phyloP scores from a whole-genome alignment of 2,113 vertebrate species.

The Salvelinus namaycush region DNA sequence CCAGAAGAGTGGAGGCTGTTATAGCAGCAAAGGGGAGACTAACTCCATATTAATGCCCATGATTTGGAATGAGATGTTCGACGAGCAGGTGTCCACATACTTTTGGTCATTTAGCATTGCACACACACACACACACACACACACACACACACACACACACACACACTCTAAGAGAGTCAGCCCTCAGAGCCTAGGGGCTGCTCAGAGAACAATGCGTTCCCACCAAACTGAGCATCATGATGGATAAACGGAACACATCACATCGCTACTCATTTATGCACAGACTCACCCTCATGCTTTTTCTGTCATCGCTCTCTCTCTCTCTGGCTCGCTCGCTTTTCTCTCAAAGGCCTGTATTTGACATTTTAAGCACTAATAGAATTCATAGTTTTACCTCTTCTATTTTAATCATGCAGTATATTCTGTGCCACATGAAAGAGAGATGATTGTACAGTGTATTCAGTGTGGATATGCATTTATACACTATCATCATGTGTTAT shows the following conservation, averaged over 20 bases:
- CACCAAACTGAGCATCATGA: constrained; percentile 5
- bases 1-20: no score
- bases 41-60: no score
- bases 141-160: constrained; percentile 7
- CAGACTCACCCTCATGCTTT: neutral
- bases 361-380: no score
- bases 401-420: neutral
- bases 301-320: neutral
- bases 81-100: neutral
- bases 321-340: neutral
- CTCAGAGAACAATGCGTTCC: constrained; percentile 41
- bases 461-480: neutral
- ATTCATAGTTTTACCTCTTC: neutral
- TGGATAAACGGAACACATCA: constrained; percentile 19
- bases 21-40: no score
- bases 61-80: no score
- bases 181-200: constrained; percentile 3
- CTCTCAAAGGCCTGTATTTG: neutral
- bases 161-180: neutral
- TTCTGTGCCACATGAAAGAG: neutral
- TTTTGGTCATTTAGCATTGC: no score
- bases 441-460: no score
- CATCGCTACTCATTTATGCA: neutral
- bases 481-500: neutral
- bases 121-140: constrained; percentile 6